Evolutionary conservation across 2,888 invertebrate genomes (phyloP).

Genomic region (Xestia rhomboidea): DNA sequence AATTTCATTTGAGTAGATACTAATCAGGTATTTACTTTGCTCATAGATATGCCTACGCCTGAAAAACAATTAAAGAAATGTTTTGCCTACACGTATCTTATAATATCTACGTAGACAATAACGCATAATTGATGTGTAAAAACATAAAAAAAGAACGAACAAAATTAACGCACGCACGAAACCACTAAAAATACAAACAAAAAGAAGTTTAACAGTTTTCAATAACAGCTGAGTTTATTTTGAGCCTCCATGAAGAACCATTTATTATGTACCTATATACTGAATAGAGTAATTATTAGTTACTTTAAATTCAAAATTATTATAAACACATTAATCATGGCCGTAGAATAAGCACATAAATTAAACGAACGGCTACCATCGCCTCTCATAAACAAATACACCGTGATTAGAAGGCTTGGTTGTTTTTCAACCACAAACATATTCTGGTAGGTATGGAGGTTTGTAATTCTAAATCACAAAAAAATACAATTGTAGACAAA

Average conservation of each 20-base stretch:
- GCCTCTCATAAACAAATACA: neutral
- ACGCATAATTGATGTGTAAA: constrained; percentile 5
- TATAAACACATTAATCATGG: constrained; percentile 44
- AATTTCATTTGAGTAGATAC: neutral
- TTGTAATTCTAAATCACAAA: neutral
- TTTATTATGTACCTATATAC: constrained; percentile 10
- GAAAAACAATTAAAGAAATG: neutral
- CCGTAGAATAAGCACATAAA: constrained; percentile 14
- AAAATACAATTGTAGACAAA: neutral
- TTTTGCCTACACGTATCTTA: neutral
- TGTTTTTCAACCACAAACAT: neutral
- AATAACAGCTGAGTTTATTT: constrained; percentile 44
- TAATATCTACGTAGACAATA: neutral
- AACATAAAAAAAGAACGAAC: constrained; percentile 10
- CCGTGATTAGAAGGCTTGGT: neutral
- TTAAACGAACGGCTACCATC: constrained; percentile 35
- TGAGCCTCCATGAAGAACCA: constrained; percentile 23
- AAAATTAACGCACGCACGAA: constrained; percentile 15
- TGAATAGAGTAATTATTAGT: constrained; percentile 20
- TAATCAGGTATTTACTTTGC: neutral
- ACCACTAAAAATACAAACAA: constrained; percentile 24
- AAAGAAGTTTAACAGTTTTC: constrained; percentile 15
- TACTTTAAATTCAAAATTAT: constrained; percentile 19
- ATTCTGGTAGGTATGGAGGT: neutral
- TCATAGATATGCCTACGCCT: neutral